Percentiles rank a stretch among this genome's conserved stretches.
Evolutionary conservation across 2,797 vertebrate genomes (phyloP).

Genomic region (Otolemur crassicaudatus): DNA sequence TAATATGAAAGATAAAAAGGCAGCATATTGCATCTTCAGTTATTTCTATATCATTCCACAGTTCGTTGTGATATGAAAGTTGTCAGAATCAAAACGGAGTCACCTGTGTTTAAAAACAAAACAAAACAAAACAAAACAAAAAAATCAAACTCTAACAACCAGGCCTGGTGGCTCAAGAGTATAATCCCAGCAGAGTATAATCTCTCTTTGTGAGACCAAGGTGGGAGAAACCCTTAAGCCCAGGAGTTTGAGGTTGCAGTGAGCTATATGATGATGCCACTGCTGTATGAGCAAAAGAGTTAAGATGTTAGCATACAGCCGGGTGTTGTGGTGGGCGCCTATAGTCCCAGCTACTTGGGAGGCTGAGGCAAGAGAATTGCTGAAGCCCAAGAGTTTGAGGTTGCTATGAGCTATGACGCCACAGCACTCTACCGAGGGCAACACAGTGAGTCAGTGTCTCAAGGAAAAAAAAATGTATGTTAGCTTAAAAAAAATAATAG

Average conservation of each 20-base stretch:
- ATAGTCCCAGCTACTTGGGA: not conserved
- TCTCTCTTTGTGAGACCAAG: not conserved
- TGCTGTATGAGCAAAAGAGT: not conserved
- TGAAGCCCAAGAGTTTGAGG: not conserved
- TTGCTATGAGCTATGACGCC: not conserved
- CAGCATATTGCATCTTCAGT: no score
- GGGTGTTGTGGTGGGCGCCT: no score
- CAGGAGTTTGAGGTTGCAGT: not conserved
- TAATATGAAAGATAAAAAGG: no score
- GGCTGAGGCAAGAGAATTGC: not conserved
- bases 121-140: no score
- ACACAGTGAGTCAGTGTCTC: not conserved
- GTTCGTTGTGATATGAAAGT: no score
- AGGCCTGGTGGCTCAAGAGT: not conserved
- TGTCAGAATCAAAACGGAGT: no score
- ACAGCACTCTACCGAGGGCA: not conserved
- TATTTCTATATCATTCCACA: no score
- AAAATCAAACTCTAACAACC: no score
- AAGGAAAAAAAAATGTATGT: not conserved
- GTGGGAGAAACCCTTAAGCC: no score
- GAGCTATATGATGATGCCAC: not conserved
- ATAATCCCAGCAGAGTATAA: not conserved
- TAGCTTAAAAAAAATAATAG: no score
- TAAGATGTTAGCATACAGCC: no score
- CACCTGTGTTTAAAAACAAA: no score